phyloP scores from a whole-genome alignment of 1,140 invertebrate genomes.

The Alviniconcha marisindica region DNA sequence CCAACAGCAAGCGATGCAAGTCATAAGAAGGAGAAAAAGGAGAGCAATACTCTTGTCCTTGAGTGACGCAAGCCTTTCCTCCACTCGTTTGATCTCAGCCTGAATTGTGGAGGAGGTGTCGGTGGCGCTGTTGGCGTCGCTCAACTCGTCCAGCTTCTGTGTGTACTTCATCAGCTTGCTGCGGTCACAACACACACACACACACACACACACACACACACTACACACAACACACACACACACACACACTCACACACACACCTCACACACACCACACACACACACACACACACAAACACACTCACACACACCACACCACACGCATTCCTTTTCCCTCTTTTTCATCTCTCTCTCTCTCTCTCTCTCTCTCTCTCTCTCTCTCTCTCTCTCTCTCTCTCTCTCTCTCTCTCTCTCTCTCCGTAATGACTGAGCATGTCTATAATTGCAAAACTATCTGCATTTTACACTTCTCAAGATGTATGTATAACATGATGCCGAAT shows the following conservation, averaged over 20 bases:
- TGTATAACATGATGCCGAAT: too few relatives aligned
- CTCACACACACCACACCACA: too few relatives aligned
- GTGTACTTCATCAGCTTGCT: background rate
- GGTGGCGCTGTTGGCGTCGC: background rate
- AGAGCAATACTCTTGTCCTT: constrained; percentile 9
- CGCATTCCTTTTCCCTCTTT: too few relatives aligned
- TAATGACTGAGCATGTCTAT: too few relatives aligned
- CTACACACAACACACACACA: background rate
- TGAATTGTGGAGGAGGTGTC: background rate
- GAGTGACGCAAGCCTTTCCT: constrained; percentile 1
- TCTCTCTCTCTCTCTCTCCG: too few relatives aligned
- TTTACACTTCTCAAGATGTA: too few relatives aligned
- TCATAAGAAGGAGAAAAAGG: background rate
- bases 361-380: too few relatives aligned
- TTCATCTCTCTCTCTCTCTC: too few relatives aligned
- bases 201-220: background rate
- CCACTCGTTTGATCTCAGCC: background rate
- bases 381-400: too few relatives aligned
- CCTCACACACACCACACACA: too few relatives aligned
- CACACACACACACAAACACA: background rate
- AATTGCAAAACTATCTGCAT: too few relatives aligned
- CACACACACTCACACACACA: background rate
- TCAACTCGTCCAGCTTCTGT: background rate
- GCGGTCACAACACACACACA: background rate
- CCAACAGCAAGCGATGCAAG: background rate